Evolutionary conservation across 1,140 invertebrate species (phyloP).

Genomic region (Zeugodacus cucurbitae): DNA sequence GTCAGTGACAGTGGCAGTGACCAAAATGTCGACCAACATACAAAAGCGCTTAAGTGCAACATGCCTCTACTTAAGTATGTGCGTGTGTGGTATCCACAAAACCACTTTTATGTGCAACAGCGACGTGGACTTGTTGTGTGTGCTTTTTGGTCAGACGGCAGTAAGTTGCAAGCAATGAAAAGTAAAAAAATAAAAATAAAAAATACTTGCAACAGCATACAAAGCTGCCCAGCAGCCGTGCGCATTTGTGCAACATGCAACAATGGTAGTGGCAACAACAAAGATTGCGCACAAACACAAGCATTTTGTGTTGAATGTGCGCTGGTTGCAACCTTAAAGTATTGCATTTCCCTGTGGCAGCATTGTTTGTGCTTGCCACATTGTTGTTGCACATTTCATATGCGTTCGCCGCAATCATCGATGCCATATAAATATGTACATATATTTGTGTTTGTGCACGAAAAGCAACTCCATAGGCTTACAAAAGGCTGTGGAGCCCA

Average conservation of each 20-base stretch:
- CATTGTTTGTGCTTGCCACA: background rate
- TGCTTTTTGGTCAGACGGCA: background rate
- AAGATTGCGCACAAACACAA: background rate
- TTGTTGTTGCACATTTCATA: background rate
- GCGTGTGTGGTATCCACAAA: no score
- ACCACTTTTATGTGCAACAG: background rate
- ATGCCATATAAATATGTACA: background rate
- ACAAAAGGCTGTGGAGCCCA: background rate
- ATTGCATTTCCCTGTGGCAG: slow-evolving; percentile 17
- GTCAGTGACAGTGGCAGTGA: background rate
- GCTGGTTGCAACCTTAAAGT: background rate
- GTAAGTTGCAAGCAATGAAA: background rate
- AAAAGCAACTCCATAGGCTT: background rate
- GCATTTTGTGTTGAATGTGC: background rate
- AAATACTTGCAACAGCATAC: no score
- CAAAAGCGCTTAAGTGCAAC: background rate
- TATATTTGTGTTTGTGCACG: background rate
- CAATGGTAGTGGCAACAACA: slow-evolving; percentile 11
- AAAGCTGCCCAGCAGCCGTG: background rate
- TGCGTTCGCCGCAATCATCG: background rate
- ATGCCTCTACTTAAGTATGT: background rate
- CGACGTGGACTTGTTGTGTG: background rate
- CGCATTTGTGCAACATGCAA: background rate
- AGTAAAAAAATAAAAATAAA: no score
- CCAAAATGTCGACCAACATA: background rate